Conservation (phyloP, 2,113 vertebrate genomes). For the Orcinus orca region DNA sequence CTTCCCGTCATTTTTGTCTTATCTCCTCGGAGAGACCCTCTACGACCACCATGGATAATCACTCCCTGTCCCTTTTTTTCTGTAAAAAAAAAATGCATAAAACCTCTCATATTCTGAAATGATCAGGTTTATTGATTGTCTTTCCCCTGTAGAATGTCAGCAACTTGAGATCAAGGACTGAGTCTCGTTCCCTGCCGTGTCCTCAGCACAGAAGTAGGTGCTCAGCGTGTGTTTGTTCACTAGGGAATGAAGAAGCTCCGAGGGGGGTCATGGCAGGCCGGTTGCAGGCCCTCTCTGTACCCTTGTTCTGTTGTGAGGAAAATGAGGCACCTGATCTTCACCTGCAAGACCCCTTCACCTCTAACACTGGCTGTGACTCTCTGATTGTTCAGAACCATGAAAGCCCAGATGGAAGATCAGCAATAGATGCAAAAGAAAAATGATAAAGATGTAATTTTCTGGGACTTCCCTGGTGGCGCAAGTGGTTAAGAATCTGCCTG, state of each 20-base stretch:
- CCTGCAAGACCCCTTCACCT: neutral
- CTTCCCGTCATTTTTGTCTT: neutral
- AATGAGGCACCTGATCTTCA: no score
- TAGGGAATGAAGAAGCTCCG: neutral
- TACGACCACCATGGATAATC: neutral
- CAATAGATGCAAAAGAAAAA: neutral
- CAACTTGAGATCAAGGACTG: neutral
- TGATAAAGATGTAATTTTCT: neutral
- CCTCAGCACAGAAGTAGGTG: neutral
- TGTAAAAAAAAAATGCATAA: neutral
- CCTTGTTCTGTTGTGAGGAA: neutral
- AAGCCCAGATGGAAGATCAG: neutral
- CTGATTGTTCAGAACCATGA: neutral
- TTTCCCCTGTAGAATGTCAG: neutral
- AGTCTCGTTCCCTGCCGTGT: neutral
- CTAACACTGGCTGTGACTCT: neutral
- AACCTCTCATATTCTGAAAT: neutral
- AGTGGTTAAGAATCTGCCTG: no score
- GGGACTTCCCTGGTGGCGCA: no score
- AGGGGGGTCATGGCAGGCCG: fast-evolving
- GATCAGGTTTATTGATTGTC: neutral
- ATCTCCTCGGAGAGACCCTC: neutral
- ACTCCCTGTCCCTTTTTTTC: neutral
- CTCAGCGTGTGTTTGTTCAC: fast-evolving
- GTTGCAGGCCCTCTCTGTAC: neutral